These are phyloP conservation scores for Micromussa lordhowensis DNA, from an alignment of 92 coral and sea anemone species.

Conservation along the genomic window DNA sequence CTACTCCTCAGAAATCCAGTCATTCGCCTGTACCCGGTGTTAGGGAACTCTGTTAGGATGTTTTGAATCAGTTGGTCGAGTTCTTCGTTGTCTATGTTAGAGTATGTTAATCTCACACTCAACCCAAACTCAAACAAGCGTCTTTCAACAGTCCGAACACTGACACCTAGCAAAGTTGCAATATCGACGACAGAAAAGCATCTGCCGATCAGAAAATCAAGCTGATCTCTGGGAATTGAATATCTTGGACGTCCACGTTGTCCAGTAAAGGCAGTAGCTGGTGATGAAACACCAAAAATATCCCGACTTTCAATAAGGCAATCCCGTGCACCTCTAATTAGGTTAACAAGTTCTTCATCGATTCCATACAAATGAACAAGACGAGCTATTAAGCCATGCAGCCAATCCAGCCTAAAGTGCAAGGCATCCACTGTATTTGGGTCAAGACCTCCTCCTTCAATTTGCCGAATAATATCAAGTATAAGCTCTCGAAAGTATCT, in stretches of 20 bases:
- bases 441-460: slow-evolving; percentile 17
- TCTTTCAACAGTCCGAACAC: slow-evolving; percentile 38
- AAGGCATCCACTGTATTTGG: slow-evolving; percentile 20
- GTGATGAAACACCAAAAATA: too few species aligned
- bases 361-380: slow-evolving; percentile 22
- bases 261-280: background rate
- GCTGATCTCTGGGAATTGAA: slow-evolving; percentile 12
- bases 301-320: too few species aligned
- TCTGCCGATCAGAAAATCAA: slow-evolving; percentile 6
- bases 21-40: slow-evolving; percentile 62
- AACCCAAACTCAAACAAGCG: slow-evolving; percentile 38
- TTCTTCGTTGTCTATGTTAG: slow-evolving; percentile 22
- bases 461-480: background rate
- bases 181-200: slow-evolving; percentile 12
- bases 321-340: too few species aligned
- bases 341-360: background rate
- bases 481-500: background rate
- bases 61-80: slow-evolving; percentile 14
- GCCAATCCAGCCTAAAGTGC: slow-evolving; percentile 50
- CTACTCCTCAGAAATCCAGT: slow-evolving; percentile 53
- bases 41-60: slow-evolving; percentile 42
- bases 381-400: slow-evolving; percentile 28
- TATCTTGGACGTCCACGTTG: slow-evolving; percentile 22
- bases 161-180: slow-evolving; percentile 19
- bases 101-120: slow-evolving; percentile 32